These are phyloP conservation scores for Psettodes erumei DNA, from an alignment of 2,113 vertebrate species.

Conservation along the genomic window DNA sequence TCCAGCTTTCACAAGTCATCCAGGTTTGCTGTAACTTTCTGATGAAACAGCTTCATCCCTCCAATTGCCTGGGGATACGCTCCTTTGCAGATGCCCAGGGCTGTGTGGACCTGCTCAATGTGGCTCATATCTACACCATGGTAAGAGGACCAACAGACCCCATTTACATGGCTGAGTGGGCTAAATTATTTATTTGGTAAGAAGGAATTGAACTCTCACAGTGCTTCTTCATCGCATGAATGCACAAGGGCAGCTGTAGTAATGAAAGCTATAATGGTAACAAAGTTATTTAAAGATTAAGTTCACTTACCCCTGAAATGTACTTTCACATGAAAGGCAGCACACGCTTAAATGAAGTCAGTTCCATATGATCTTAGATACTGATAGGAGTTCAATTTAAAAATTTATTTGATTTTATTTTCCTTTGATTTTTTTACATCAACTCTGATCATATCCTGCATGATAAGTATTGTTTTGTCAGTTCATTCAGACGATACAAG, in stretches of 20 bases:
- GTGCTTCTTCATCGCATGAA: neutral
- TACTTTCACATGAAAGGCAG: slow-evolving; percentile 6
- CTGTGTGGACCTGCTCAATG: slow-evolving; percentile 91
- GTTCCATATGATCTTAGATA: neutral
- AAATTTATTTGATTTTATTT: neutral
- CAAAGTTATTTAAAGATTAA: neutral
- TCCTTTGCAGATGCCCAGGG: slow-evolving; percentile 97
- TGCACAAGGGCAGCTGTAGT: neutral
- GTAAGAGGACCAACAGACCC: slow-evolving; percentile 84
- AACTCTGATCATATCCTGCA: neutral
- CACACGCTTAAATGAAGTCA: neutral
- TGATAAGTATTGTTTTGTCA: slow-evolving; percentile 6
- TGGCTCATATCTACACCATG: slow-evolving; percentile 96
- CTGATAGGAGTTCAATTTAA: neutral
- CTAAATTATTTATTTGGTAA: slow-evolving; percentile 52
- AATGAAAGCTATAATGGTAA: slow-evolving; percentile 10
- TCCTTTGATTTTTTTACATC: neutral
- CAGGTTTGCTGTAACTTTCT: slow-evolving; percentile 97
- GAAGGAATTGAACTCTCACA: slow-evolving; percentile 18
- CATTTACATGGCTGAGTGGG: slow-evolving; percentile 18
- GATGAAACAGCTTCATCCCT: slow-evolving; percentile 97
- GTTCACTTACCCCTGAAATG: slow-evolving; percentile 19
- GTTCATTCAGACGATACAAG: neutral
- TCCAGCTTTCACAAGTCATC: slow-evolving; percentile 95
- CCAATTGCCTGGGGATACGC: slow-evolving; percentile 96